Evolutionary conservation across 2,888 invertebrate genomes (phyloP).

Genomic region (Brachypalpus laphriformis): DNA sequence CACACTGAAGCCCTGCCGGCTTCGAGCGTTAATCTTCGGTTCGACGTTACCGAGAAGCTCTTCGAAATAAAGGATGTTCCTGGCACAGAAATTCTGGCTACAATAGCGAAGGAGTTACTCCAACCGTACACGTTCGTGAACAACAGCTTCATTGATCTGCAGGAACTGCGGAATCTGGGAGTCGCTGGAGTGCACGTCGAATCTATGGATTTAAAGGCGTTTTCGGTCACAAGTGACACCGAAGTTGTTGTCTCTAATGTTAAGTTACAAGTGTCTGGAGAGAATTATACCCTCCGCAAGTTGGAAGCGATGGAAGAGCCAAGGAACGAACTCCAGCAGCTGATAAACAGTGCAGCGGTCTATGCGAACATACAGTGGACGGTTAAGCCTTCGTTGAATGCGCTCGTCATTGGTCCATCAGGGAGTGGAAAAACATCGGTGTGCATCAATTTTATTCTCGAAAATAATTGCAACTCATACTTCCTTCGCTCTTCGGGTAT

Average conservation of each 20-base stretch:
- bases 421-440: constrained; percentile 86
- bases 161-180: constrained; percentile 74
- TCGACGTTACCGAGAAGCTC: constrained; percentile 64
- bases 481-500: constrained; percentile 83
- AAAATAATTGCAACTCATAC: constrained; percentile 83
- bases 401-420: constrained; percentile 83
- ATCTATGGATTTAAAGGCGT: constrained; percentile 48
- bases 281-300: constrained; percentile 40
- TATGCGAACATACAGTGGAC: constrained; percentile 79
- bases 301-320: constrained; percentile 77
- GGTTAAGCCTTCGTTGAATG: constrained; percentile 76
- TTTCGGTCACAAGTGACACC: constrained; percentile 75
- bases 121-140: constrained; percentile 66
- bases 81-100: constrained; percentile 25
- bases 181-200: constrained; percentile 73
- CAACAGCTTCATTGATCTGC: constrained; percentile 51
- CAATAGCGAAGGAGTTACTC: constrained; percentile 58
- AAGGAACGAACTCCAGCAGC: constrained; percentile 76
- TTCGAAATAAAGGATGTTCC: constrained; percentile 54
- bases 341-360: constrained; percentile 78
- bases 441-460: constrained; percentile 83
- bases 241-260: constrained; percentile 76
- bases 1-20: not conserved
- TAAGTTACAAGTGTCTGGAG: constrained; percentile 55
- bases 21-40: constrained; percentile 18